Conservation (phyloP, 2,888 invertebrate species). For the Psylliodes chrysocephalus region DNA sequence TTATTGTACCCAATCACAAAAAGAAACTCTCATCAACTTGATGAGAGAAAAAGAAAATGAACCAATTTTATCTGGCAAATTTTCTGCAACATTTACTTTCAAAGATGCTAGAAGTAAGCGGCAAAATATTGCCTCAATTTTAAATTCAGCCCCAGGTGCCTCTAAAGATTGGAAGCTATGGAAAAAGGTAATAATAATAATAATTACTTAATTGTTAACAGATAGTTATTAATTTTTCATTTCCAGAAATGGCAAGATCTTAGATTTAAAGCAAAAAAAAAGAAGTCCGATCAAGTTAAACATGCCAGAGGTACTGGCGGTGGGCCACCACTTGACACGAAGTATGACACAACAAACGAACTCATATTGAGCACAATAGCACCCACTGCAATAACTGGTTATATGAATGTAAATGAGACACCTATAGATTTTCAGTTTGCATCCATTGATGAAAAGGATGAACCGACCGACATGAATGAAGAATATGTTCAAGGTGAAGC, state of each 20-base stretch:
- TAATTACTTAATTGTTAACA: conserved; percentile 11
- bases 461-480: conserved; percentile 13
- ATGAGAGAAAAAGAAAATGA: conserved; percentile 8
- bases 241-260: conserved; percentile 21
- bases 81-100: conserved; percentile 10
- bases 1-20: no score
- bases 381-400: conserved; percentile 15
- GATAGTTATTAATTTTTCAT: conserved; percentile 3
- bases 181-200: conserved; percentile 2
- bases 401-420: conserved; percentile 11
- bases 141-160: conserved; percentile 12
- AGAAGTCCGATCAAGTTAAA: conserved; percentile 18
- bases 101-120: conserved; percentile 10
- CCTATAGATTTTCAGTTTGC: conserved; percentile 9
- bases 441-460: neutral
- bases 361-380: conserved; percentile 22
- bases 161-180: conserved; percentile 21
- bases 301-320: conserved; percentile 25
- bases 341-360: conserved; percentile 16
- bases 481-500: conserved; percentile 6
- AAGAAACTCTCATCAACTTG: neutral
- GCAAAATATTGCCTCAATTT: conserved; percentile 14
- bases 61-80: conserved; percentile 10
- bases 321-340: conserved; percentile 21
- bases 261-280: conserved; percentile 16